phyloP scores from a whole-genome alignment of 1,140 invertebrate genomes.

The Magallana angulata region DNA sequence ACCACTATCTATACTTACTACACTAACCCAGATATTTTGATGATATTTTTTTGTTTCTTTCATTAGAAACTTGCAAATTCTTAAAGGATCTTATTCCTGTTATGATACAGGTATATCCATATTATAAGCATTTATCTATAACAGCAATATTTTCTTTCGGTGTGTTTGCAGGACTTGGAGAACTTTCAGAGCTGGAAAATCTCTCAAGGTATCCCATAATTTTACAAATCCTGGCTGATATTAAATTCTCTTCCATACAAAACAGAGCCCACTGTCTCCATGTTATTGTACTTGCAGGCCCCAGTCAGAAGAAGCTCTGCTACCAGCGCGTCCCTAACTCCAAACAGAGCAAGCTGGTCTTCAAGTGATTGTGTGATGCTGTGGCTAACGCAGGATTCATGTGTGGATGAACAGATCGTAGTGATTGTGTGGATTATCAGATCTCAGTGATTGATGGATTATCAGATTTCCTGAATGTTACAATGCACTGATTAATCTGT shows the following conservation, averaged over 20 bases:
- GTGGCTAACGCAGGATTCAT: no score
- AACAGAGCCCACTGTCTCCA: not conserved
- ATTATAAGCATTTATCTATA: not conserved
- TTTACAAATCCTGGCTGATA: not conserved
- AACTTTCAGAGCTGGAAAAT: not conserved
- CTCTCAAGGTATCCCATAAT: not conserved
- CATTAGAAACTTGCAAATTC: not conserved
- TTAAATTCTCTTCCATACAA: no score
- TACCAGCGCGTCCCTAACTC: not conserved
- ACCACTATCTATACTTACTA: no score
- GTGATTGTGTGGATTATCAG: no score
- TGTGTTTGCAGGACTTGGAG: not conserved
- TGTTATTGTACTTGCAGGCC: not conserved
- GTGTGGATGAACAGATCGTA: no score
- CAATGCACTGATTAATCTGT: no score
- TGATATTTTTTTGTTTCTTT: not conserved
- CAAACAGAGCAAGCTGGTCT: slow-evolving; percentile 22
- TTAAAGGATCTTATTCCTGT: not conserved
- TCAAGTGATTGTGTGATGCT: not conserved
- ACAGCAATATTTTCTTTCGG: not conserved
- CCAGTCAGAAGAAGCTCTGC: not conserved
- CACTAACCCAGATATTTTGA: not conserved
- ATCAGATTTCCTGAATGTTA: no score
- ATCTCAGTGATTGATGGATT: no score
- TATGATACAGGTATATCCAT: not conserved